Evolutionary conservation across 1,140 invertebrate species (phyloP), one percentile per base, ranked within the genome.

Genomic region (Heliconius nattereri): DNA sequence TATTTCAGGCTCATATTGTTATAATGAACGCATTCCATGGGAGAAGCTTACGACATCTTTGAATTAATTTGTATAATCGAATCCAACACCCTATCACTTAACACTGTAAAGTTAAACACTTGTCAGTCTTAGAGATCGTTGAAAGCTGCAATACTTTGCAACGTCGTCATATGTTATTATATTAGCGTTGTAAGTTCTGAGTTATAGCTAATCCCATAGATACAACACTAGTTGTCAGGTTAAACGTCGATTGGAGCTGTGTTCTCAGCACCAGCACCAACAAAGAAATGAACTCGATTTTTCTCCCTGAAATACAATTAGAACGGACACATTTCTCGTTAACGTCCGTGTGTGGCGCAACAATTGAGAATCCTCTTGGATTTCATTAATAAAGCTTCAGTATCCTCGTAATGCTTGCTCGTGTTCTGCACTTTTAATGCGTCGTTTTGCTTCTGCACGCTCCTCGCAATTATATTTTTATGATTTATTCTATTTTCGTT

Each of bases 281-380:
- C 75, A 81, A 89, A 87, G 88, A 89, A 90, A 87, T 87, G 86
- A 84, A 82, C 77, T 78, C 83, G 81, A 90, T 90, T 90, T 89
- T 87, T 91, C 90, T 87, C 82, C 79, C 73, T 83, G 87, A 87
- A 91, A 89, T 88, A 86, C 88, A 90, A 91, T 90, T 90, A 91
- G 88, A 87, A 83, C 82, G 76, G 84, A 85, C 85, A 85, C 82
- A 87, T 89, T 90, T 88, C 84, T 86, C 84, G 88, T 85, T 83
- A 83, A 78, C 75, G 83, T 82, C 40, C 84, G 80, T 78, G 82
- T 85, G 83, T 84, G 84, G 85, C 84, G 84, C 82, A 85, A 86
- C 85, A 85, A 83, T 79, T 83, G 73, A 81, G 52, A 81, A 73
- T 72, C 81, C 75, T 87, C 78, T 86, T 73, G 82, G 84, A 83